Conservation (phyloP, 53 echinoderm and acorn worm genomes). For the Actinopyga echinites region DNA sequence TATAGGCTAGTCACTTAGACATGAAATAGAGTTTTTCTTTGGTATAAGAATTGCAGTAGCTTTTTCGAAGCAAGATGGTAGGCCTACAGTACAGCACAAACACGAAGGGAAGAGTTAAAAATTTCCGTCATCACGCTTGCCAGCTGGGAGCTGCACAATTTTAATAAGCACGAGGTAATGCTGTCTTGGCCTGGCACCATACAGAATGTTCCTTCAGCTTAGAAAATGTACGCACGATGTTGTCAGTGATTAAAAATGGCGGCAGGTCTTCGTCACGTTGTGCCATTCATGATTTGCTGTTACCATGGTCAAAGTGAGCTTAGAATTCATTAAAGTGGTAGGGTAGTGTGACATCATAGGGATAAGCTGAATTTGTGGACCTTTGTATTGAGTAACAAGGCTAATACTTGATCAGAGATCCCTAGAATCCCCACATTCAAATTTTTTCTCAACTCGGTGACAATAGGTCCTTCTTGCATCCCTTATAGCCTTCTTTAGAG, state of each 20-base stretch:
- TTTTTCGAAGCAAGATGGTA: conserved; percentile 26
- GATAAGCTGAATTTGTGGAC: not conserved
- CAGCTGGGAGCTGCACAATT: conserved; percentile 37
- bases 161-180: conserved; percentile 39
- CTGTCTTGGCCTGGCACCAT: conserved; percentile 45
- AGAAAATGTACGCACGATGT: conserved; percentile 3
- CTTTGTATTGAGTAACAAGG: conserved; percentile 43
- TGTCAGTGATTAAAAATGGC: conserved; percentile 17
- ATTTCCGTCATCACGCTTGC: conserved; percentile 17
- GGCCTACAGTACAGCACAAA: conserved; percentile 15
- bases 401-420: conserved; percentile 54
- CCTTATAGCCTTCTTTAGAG: conserved; percentile 33
- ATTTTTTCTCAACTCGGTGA: conserved; percentile 24
- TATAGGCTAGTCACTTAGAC: too few relatives aligned
- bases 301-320: conserved; percentile 40
- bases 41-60: conserved; percentile 42
- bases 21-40: conserved; percentile 29
- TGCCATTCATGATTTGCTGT: not conserved
- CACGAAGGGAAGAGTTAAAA: conserved; percentile 40
- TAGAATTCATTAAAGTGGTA: conserved; percentile 47
- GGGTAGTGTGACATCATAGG: conserved; percentile 48
- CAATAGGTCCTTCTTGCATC: conserved; percentile 1
- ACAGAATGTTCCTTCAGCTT: conserved; percentile 10
- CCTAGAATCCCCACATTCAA: conserved; percentile 26
- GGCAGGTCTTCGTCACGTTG: conserved; percentile 15